Evolutionary conservation across 2,113 vertebrate genomes (phyloP).

Genomic region (Siphamia tubifer): DNA sequence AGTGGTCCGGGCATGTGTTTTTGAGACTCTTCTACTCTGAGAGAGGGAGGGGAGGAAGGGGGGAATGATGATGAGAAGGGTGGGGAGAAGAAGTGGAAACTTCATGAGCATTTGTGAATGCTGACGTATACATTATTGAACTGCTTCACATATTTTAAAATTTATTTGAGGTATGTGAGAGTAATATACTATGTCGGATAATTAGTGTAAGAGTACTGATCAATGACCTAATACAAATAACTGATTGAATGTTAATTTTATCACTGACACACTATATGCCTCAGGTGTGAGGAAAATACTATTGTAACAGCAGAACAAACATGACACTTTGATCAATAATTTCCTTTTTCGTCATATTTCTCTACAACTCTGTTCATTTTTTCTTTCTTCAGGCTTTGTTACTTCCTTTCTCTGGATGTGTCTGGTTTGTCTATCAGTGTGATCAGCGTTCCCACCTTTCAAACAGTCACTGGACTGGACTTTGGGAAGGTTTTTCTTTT

Average conservation of each 20-base stretch:
- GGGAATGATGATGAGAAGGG: constrained; percentile 16
- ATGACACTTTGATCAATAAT: neutral
- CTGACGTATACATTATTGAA: constrained; percentile 62
- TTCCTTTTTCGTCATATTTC: neutral
- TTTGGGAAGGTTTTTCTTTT: constrained; percentile 23
- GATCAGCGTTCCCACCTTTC: constrained; percentile 53
- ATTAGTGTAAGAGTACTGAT: neutral
- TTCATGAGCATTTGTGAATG: constrained; percentile 55
- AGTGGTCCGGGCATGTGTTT: constrained; percentile 64
- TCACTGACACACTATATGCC: neutral
- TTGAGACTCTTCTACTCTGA: constrained; percentile 45
- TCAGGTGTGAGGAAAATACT: constrained; percentile 3
- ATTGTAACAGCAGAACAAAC: too few species aligned
- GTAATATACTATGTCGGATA: neutral
- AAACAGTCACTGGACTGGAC: constrained; percentile 6
- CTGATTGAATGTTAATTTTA: too few species aligned
- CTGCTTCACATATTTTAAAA: constrained; percentile 58
- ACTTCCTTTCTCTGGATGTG: constrained; percentile 22
- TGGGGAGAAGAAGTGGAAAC: constrained; percentile 60
- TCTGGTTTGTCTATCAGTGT: constrained; percentile 72
- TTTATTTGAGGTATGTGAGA: constrained; percentile 12
- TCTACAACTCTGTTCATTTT: neutral
- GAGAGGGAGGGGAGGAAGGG: constrained; percentile 20
- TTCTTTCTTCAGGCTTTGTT: neutral
- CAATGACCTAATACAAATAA: too few species aligned